Percentiles rank a stretch among this genome's conserved stretches.
These are phyloP conservation scores for Neomonachus schauinslandi DNA, from an alignment of 2,113 vertebrate species.

Conservation along the genomic window DNA sequence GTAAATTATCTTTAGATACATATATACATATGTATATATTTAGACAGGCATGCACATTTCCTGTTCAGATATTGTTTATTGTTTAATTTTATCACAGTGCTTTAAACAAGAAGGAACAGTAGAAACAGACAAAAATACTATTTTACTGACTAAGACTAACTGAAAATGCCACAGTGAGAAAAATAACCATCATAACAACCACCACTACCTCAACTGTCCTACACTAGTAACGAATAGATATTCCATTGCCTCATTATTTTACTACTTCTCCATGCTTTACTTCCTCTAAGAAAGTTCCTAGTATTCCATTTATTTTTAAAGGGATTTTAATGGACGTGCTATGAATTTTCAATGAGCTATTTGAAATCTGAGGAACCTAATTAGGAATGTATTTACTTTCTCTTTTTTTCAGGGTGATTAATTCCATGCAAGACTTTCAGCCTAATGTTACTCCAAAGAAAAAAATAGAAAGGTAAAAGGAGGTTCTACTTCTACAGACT, in stretches of 20 bases:
- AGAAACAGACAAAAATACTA: not conserved
- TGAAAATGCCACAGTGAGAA: not conserved
- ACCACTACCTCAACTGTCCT: not conserved
- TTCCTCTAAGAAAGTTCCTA: not conserved
- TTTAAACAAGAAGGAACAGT: not conserved
- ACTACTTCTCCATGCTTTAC: not conserved
- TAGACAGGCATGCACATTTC: not conserved
- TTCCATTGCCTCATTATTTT: not conserved
- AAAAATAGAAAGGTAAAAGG: not conserved
- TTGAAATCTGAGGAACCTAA: constrained; percentile 58
- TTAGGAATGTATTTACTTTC: constrained; percentile 61
- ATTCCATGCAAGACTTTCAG: constrained; percentile 42
- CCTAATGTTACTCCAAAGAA: constrained; percentile 33
- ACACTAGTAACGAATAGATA: not conserved
- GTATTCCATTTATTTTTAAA: constrained; percentile 37
- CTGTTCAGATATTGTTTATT: not conserved
- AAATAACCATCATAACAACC: not conserved
- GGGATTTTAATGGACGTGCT: constrained; percentile 34
- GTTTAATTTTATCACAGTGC: not conserved
- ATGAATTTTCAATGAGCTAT: constrained; percentile 62
- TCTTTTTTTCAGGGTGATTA: constrained; percentile 46
- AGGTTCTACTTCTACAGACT: not conserved
- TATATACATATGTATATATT: not conserved
- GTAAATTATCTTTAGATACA: not conserved
- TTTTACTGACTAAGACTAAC: not conserved